Evolutionary conservation across 2,113 vertebrate genomes (phyloP).

Genomic region (Strix uralensis): DNA sequence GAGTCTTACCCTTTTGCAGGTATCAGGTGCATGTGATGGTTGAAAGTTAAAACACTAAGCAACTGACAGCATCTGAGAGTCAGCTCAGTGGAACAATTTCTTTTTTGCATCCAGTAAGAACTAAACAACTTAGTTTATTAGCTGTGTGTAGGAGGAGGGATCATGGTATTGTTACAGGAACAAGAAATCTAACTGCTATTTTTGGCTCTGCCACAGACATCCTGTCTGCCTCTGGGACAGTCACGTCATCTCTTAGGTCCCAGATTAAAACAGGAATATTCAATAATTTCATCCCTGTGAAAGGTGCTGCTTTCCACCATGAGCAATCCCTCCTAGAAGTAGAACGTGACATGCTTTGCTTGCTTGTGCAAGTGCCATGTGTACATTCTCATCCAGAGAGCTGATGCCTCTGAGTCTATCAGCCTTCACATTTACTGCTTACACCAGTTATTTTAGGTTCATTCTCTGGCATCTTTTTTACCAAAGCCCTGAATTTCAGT

Average conservation of each 20-base stretch:
- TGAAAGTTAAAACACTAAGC: background rate
- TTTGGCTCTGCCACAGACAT: constrained; percentile 27
- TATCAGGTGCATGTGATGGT: too few relatives aligned
- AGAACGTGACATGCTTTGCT: background rate
- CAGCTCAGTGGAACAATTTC: background rate
- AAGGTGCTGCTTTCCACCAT: background rate
- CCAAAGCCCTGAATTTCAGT: background rate
- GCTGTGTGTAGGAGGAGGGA: background rate
- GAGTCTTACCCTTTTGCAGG: background rate
- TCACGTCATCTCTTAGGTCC: background rate
- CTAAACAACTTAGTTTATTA: background rate
- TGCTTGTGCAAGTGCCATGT: background rate
- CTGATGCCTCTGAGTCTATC: background rate
- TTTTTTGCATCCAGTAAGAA: background rate
- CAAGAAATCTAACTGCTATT: constrained; percentile 1
- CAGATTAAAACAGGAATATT: background rate
- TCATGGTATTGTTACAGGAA: background rate
- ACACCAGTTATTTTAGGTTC: background rate
- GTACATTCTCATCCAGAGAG: background rate
- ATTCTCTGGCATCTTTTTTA: background rate
- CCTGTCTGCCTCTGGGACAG: constrained; percentile 4
- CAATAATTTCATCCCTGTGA: background rate
- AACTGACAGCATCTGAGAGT: background rate
- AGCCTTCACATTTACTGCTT: background rate
- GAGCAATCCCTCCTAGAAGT: background rate